Percentiles rank a stretch among this genome's conserved stretches.
phyloP scores from a whole-genome alignment of 2,113 vertebrate species.

The Leuciscus idus region DNA sequence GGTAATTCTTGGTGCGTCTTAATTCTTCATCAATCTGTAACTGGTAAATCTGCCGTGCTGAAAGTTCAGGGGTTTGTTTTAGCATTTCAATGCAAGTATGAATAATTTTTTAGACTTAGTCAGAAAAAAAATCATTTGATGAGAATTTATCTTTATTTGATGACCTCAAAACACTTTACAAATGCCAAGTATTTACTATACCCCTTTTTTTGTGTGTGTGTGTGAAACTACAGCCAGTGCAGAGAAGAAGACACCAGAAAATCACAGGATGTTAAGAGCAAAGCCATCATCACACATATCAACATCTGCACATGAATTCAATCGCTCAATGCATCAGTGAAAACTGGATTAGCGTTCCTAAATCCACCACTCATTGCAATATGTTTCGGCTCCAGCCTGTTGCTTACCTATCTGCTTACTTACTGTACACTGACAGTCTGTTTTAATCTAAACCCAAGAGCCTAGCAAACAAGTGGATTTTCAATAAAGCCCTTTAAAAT shows the following conservation, averaged over 20 bases:
- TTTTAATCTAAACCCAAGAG: constrained; percentile 80
- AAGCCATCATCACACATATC: constrained; percentile 6
- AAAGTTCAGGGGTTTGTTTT: constrained; percentile 7
- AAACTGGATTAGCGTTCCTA: constrained; percentile 56
- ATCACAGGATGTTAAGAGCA: background rate
- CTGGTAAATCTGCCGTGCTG: background rate
- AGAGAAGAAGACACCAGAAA: background rate
- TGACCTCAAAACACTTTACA: background rate
- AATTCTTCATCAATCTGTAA: constrained; percentile 6
- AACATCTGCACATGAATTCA: constrained; percentile 36
- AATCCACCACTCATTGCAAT: constrained; percentile 60
- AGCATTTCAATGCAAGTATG: background rate
- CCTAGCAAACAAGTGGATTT: constrained; percentile 79
- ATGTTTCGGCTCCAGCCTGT: constrained; percentile 72
- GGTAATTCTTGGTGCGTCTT: background rate
- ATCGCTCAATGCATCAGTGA: constrained; percentile 53
- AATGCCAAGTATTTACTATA: background rate
- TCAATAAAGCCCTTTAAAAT: constrained; percentile 77
- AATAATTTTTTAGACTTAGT: background rate
- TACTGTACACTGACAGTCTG: constrained; percentile 72
- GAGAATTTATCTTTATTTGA: background rate
- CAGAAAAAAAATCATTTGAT: background rate
- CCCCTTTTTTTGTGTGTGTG: background rate
- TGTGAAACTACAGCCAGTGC: background rate
- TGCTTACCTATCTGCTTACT: constrained; percentile 52